phyloP scores from a whole-genome alignment of 2,888 invertebrate species.

The Eubasilissa splendida region DNA sequence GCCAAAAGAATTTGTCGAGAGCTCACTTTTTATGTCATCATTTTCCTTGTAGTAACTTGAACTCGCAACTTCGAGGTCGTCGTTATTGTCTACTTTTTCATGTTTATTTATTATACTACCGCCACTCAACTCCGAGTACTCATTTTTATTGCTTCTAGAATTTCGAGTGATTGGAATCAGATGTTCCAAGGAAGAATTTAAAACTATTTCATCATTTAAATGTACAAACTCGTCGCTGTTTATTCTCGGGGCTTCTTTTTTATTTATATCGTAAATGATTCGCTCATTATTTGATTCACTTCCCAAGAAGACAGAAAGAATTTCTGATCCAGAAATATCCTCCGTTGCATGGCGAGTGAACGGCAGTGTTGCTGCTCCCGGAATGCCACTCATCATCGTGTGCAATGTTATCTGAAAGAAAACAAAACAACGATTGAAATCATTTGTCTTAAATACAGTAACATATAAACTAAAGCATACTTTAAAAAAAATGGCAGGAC shows the following conservation, averaged over 20 bases:
- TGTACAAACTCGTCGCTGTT: slow-evolving; percentile 59
- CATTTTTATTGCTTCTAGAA: slow-evolving; percentile 62
- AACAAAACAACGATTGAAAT: not conserved
- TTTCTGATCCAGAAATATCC: slow-evolving; percentile 64
- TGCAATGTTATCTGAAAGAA: slow-evolving; percentile 46
- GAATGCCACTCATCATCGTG: slow-evolving; percentile 33
- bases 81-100: slow-evolving; percentile 36
- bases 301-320: slow-evolving; percentile 67
- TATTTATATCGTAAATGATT: slow-evolving; percentile 61
- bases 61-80: slow-evolving; percentile 51
- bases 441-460: not conserved
- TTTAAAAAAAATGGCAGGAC: no score
- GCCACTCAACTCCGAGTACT: slow-evolving; percentile 48
- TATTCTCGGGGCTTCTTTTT: slow-evolving; percentile 58
- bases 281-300: slow-evolving; percentile 64
- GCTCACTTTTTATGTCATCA: slow-evolving; percentile 50
- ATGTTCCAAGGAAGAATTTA: slow-evolving; percentile 63
- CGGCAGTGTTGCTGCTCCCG: slow-evolving; percentile 46
- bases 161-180: slow-evolving; percentile 65
- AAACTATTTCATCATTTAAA: slow-evolving; percentile 61
- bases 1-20: slow-evolving; percentile 43
- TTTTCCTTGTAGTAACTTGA: slow-evolving; percentile 55
- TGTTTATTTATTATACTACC: slow-evolving; percentile 38
- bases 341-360: slow-evolving; percentile 39
- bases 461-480: not conserved